Base-by-base conservation (phyloP, 2,797 vertebrate genomes). In the Eulemur albifrons region DNA sequence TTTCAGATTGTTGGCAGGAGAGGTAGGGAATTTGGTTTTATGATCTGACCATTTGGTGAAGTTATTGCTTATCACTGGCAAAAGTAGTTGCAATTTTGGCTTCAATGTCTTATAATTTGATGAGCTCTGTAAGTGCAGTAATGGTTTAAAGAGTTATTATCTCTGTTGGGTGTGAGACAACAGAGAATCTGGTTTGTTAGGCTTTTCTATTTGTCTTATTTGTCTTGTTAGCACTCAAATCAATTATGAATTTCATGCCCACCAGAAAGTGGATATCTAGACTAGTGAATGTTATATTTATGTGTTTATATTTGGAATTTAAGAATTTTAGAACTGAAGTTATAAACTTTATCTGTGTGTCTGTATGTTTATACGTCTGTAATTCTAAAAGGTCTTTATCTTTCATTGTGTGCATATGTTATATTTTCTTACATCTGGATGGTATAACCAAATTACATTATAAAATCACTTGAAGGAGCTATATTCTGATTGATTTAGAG, bases 21-120 rank as follows among this genome's bases (percentile, higher is more conserved):
- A 96, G 20, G 3, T 59, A 83, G 23, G 25, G 59, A 83, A 83
- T 94, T 89, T 89, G 27, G 6, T 90, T 96, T 94, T 95, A 82
- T 82, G 25, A 80, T 93, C 30, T 93, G 25, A 67, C 21, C 10
- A 40, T 95, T 85, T 77, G n/a, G 43, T 69, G 21, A 95, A 88
- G 13, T 84, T 90, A 88, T 65, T 88, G 14, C 30, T 17, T 21
- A 80, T 87, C 54, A n/a, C 32, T 94, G 82, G 20, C 35, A 67
- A 82, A 35, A 70, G 11, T 50, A 27, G 59, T 73, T 90, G 50
- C 27, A 54, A 85, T 77, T 90, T 81, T 96, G 35, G 40, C 23
- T 85, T 77, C 43, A 81, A 7, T 38, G 30, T 81, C 25, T 93
- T 83, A 40, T 2, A 18, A 86, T 63, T 92, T 70, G 40, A 52